Conservation (phyloP, 2,113 vertebrate genomes). For the Hippoglossus stenolepis region DNA sequence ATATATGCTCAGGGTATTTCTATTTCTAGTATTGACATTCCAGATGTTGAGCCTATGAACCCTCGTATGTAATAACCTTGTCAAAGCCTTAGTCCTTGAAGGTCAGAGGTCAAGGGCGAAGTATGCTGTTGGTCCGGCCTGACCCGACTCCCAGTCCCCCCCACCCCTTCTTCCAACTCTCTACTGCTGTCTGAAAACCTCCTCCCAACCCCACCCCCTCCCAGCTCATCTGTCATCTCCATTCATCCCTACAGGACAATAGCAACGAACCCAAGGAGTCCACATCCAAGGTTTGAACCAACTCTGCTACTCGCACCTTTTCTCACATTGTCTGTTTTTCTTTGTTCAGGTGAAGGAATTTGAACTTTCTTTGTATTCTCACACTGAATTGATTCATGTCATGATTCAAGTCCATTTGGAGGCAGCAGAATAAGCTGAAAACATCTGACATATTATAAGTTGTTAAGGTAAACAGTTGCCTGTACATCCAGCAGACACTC, state of each 20-base stretch:
- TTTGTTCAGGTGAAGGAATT: neutral
- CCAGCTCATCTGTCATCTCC: constrained; percentile 99
- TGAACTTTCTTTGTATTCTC: neutral
- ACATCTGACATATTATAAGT: too few species aligned
- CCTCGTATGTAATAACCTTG: constrained; percentile 79
- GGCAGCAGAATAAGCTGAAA: neutral
- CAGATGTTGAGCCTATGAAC: constrained; percentile 74
- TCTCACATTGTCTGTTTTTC: constrained; percentile 3
- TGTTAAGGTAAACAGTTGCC: too few species aligned
- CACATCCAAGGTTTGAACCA: constrained; percentile 89
- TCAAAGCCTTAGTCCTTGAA: constrained; percentile 80
- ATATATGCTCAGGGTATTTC: constrained; percentile 76
- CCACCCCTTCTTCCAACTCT: constrained; percentile 67
- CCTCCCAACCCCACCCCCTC: constrained; percentile 78
- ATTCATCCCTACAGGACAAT: constrained; percentile 99
- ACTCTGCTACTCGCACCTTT: constrained; percentile 27
- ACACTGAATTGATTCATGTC: neutral
- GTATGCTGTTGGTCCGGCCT: constrained; percentile 70
- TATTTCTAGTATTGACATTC: constrained; percentile 72
- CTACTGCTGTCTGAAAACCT: constrained; percentile 85
- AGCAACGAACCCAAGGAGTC: constrained; percentile 99
- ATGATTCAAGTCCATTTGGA: neutral
- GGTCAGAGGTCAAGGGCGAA: constrained; percentile 77
- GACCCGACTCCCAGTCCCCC: constrained; percentile 35
- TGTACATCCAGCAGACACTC: too few species aligned